These are phyloP conservation scores for Oikopleura vanhoeffeni DNA, from an alignment of 23 tunicate species.

Conservation along the genomic window DNA sequence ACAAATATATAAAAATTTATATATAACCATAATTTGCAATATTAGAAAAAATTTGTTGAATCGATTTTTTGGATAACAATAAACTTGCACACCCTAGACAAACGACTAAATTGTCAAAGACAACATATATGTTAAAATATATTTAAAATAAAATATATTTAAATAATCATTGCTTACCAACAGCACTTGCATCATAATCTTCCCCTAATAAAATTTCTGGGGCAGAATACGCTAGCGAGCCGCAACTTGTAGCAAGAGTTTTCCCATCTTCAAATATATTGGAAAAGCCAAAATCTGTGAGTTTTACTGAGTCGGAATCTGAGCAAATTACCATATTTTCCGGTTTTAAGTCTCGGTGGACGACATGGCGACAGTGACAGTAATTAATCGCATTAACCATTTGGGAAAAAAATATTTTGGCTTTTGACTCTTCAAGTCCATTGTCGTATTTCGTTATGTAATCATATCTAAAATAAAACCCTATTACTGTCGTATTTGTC, in stretches of 20 bases:
- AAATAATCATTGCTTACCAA: conserved; percentile 24
- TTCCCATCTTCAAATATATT: conserved; percentile 65
- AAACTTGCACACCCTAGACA: too few relatives aligned
- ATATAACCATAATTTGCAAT: too few relatives aligned
- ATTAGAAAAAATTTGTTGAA: too few relatives aligned
- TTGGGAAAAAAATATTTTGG: conserved; percentile 90
- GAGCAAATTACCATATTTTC: conserved; percentile 89
- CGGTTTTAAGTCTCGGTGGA: conserved; percentile 84
- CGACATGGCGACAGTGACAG: conserved; percentile 85
- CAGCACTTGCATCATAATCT: conserved; percentile 94
- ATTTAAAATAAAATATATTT: too few relatives aligned
- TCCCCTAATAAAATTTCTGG: conserved; percentile 94
- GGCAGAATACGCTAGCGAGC: conserved; percentile 95
- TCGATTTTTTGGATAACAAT: too few relatives aligned
- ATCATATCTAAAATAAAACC: conserved; percentile 25
- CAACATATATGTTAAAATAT: too few relatives aligned
- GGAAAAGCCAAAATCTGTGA: conserved; percentile 90
- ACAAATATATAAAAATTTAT: too few relatives aligned
- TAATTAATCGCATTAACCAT: conserved; percentile 76
- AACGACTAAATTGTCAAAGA: too few relatives aligned
- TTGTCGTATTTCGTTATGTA: conserved; percentile 81
- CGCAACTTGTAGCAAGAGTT: conserved; percentile 73
- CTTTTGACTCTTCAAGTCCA: conserved; percentile 71
- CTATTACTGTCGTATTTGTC: too few relatives aligned
- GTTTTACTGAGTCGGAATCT: conserved; percentile 65